phyloP scores from a whole-genome alignment of 2,797 vertebrate species.

The Galaxias olidus region DNA sequence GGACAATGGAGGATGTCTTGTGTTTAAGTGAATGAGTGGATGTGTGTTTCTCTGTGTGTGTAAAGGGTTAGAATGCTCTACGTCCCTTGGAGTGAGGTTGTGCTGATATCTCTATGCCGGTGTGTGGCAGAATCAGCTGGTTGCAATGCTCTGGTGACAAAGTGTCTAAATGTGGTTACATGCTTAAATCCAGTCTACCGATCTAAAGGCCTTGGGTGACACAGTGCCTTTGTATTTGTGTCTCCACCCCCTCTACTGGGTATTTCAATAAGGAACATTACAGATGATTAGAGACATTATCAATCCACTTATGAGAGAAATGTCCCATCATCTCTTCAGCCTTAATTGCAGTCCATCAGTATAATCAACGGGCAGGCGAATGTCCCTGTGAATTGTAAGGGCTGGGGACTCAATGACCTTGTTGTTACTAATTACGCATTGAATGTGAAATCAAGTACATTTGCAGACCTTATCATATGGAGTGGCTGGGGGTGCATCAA shows the following conservation, averaged over 20 bases:
- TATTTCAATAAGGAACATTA: conserved; percentile 35
- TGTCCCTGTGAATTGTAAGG: conserved; percentile 78
- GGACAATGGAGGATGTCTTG: conserved; percentile 53
- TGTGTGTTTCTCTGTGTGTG: conserved; percentile 4
- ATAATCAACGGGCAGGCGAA: conserved; percentile 78
- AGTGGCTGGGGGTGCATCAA: conserved; percentile 34
- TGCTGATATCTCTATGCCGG: conserved; percentile 29
- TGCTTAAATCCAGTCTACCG: conserved; percentile 6
- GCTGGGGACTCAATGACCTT: conserved; percentile 85
- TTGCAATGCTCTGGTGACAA: too few species aligned
- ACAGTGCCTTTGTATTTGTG: conserved; percentile 29
- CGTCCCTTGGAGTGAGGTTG: conserved; percentile 29
- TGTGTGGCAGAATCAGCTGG: conserved; percentile 43
- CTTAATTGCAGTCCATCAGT: conserved; percentile 74
- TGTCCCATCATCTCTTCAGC: conserved; percentile 80
- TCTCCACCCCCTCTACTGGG: conserved; percentile 25
- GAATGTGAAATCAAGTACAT: conserved; percentile 86
- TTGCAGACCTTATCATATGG: conserved; percentile 74
- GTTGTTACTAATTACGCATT: conserved; percentile 85
- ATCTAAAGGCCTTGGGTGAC: not conserved
- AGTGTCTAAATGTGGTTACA: conserved; percentile 33
- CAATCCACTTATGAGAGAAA: conserved; percentile 69
- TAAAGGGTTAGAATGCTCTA: not conserved
- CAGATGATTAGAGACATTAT: conserved; percentile 45
- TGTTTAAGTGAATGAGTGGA: too few species aligned